Evolutionary conservation across 2,888 invertebrate genomes (phyloP).

Genomic region (Ochropleura plecta): DNA sequence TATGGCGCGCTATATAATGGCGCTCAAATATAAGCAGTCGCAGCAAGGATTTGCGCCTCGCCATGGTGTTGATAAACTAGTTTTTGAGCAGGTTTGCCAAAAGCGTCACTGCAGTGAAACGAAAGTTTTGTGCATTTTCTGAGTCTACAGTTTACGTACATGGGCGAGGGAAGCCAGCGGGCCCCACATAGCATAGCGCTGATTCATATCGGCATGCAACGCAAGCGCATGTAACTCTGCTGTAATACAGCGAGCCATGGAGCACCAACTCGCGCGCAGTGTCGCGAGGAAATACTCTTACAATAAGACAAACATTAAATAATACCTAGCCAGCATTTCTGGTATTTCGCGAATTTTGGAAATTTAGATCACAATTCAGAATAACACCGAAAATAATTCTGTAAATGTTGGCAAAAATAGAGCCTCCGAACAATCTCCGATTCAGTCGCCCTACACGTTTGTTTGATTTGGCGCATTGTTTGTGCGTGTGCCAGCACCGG

Average conservation of each 20-base stretch:
- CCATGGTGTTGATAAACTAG: no score
- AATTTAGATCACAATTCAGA: not conserved
- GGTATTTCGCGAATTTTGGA: not conserved
- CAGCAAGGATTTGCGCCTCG: not conserved
- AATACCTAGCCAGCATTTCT: no score
- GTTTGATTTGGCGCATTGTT: not conserved
- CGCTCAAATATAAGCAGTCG: not conserved
- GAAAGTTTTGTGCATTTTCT: not conserved
- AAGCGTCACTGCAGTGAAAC: not conserved
- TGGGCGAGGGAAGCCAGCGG: no score
- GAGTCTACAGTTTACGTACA: not conserved
- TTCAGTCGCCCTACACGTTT: no score
- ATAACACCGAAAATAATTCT: not conserved
- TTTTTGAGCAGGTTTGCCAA: no score
- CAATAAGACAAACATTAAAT: not conserved
- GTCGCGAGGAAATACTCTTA: not conserved
- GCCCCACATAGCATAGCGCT: slow-evolving; percentile 25
- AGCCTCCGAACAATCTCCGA: not conserved
- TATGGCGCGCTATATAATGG: not conserved
- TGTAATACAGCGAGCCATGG: slow-evolving; percentile 23
- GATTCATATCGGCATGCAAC: slow-evolving; percentile 39
- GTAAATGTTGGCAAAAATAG: not conserved
- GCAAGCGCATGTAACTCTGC: slow-evolving; percentile 41
- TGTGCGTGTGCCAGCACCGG: not conserved
- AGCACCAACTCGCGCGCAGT: not conserved